Base-by-base conservation (phyloP, 2,888 invertebrate genomes). In the Eupeodes luniger region DNA sequence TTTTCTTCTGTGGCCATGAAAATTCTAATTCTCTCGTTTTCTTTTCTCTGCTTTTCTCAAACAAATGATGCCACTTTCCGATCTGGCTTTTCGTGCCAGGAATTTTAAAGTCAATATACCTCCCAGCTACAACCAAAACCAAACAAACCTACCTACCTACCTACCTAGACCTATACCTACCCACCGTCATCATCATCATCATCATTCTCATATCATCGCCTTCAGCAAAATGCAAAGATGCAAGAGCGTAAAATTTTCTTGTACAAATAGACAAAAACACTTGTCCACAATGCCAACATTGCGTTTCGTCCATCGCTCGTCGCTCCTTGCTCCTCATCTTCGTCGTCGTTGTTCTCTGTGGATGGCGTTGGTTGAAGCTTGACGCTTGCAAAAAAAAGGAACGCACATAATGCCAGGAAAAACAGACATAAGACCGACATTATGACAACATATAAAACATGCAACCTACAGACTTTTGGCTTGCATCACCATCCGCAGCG, bases 251-350 rank as follows among this genome's bases (percentile, higher is more conserved):
- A 64, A 69, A 62, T 53, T 49, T 49, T 55, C 81, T 62, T 70
- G 66, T 67, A 12, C 12, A 81, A 76, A 69, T 61, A 76, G 57
- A 62, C 59, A 72, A 77, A 79, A 74, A 70, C 83, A 84, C 74
- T 79, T 84, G 83, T 84, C 79, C 67, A 70, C 76, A 72, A 83
- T 78, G 69, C 51, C 67, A 47, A 16, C 74, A 16, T 53, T n/a
- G 6, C 5, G 11, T 16, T 40, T 9, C 40, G 1, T 40, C 40
- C 40, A 9, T 40, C 40, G 5, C 1, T 27, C 27, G 27, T 3
- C 2, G 27, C 27, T 27, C 27, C 27, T 27, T 27, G 27, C 27
- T 27, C 27, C 2, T 27, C 27, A 27, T 27, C 27, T 27, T 27
- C 6, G 40, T 40, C 40, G 40, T 40, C 40, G 40, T 40, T 40